phyloP scores from a whole-genome alignment of 2,113 vertebrate species.

The Labeo rohita region DNA sequence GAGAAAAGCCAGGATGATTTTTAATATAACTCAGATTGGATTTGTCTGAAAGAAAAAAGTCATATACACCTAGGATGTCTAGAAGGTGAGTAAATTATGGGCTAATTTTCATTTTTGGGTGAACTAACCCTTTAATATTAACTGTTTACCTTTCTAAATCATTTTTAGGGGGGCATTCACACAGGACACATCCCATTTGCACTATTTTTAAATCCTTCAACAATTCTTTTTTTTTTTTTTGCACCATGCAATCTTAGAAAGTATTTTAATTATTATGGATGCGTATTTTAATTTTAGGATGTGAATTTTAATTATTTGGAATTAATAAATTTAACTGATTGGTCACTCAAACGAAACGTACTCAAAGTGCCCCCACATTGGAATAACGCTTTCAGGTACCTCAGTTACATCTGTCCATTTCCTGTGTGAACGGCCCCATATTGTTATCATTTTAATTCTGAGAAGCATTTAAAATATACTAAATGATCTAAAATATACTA shows the following conservation, averaged over 20 bases:
- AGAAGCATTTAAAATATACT: conserved; percentile 44
- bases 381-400: background rate
- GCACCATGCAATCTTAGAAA: background rate
- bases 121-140: background rate
- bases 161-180: background rate
- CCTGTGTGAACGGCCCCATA: background rate
- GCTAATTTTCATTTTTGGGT: too few relatives aligned
- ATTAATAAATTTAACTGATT: background rate
- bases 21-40: too few relatives aligned
- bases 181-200: background rate
- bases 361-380: background rate
- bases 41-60: too few relatives aligned
- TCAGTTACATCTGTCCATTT: background rate
- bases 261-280: background rate
- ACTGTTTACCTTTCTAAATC: background rate
- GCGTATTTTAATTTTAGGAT: too few relatives aligned
- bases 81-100: too few relatives aligned
- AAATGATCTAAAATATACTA: conserved; percentile 42
- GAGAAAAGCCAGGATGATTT: too few relatives aligned
- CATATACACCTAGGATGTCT: too few relatives aligned
- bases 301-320: background rate
- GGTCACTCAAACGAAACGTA: background rate
- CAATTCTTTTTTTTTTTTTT: background rate
- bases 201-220: background rate
- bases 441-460: background rate